Percentiles rank a stretch among this genome's conserved stretches.
Evolutionary conservation across 2,113 vertebrate species (phyloP).

Genomic region (Blennius ocellaris): DNA sequence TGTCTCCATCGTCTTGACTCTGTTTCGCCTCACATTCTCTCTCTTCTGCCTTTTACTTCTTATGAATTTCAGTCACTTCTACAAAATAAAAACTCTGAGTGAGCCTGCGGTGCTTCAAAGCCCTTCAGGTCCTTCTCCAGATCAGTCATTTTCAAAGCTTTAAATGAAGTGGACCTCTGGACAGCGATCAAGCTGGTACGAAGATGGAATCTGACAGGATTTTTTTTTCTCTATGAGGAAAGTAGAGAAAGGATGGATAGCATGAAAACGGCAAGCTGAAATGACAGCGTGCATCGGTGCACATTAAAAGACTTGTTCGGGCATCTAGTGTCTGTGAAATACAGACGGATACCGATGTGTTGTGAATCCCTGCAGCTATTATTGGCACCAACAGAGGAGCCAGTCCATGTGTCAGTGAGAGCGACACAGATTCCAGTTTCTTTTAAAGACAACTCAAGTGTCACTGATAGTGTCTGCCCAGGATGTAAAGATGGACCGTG

Average conservation of each 20-base stretch:
- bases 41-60: slow-evolving; percentile 4
- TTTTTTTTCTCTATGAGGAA: slow-evolving; percentile 43
- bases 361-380: not conserved
- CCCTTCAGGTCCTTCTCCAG: slow-evolving; percentile 22
- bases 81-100: slow-evolving; percentile 49
- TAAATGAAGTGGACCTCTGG: slow-evolving; percentile 45
- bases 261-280: not conserved
- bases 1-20: not conserved
- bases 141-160: slow-evolving; percentile 35
- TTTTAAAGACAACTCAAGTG: too few relatives aligned
- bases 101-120: slow-evolving; percentile 42
- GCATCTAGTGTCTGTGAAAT: not conserved
- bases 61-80: slow-evolving; percentile 15
- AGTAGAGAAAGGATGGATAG: slow-evolving; percentile 12
- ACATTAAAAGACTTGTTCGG: not conserved
- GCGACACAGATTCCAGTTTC: not conserved
- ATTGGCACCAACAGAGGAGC: not conserved
- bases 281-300: not conserved
- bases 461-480: too few relatives aligned
- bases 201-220: slow-evolving; percentile 36
- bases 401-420: not conserved
- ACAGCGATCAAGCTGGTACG: slow-evolving; percentile 38
- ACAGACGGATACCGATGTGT: not conserved
- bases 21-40: not conserved
- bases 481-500: too few relatives aligned